Evolutionary conservation across 2,888 invertebrate species (phyloP).

Genomic region (Syrista parreyssii): DNA sequence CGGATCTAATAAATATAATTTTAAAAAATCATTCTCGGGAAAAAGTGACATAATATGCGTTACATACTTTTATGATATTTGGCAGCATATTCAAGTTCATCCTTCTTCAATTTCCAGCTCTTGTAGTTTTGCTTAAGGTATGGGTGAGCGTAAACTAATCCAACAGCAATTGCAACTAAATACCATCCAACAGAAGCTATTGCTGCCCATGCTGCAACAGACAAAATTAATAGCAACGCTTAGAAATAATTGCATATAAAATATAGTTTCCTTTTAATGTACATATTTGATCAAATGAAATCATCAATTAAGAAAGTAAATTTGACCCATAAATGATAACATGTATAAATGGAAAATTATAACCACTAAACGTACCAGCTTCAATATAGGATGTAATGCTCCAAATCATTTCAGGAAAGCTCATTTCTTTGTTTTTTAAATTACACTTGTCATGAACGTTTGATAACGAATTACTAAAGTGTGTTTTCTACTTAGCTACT

Average conservation of each 20-base stretch:
- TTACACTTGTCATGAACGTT: no score
- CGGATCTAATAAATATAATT: conserved; percentile 59
- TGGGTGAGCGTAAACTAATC: conserved; percentile 55
- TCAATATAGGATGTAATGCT: no score
- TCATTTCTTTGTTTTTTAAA: no score
- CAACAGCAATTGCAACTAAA: conserved; percentile 47
- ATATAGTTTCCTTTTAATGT: not conserved
- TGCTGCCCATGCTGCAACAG: conserved; percentile 42
- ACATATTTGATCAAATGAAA: not conserved
- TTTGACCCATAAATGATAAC: no score
- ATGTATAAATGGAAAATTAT: no score
- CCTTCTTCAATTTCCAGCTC: conserved; percentile 54
- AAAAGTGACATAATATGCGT: conserved; percentile 5
- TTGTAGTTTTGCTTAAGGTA: conserved; percentile 56
- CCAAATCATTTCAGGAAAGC: no score
- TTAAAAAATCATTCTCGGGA: conserved; percentile 10
- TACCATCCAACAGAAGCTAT: conserved; percentile 64
- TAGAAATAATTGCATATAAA: not conserved
- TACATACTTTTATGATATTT: conserved; percentile 67
- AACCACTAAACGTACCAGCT: no score
- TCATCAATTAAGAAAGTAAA: not conserved
- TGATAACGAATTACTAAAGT: no score
- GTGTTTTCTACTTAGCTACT: no score
- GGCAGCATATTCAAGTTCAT: conserved; percentile 63
- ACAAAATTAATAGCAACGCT: not conserved